Evolutionary conservation across 2,888 invertebrate species (phyloP).

Genomic region (Athalia circularis): DNA sequence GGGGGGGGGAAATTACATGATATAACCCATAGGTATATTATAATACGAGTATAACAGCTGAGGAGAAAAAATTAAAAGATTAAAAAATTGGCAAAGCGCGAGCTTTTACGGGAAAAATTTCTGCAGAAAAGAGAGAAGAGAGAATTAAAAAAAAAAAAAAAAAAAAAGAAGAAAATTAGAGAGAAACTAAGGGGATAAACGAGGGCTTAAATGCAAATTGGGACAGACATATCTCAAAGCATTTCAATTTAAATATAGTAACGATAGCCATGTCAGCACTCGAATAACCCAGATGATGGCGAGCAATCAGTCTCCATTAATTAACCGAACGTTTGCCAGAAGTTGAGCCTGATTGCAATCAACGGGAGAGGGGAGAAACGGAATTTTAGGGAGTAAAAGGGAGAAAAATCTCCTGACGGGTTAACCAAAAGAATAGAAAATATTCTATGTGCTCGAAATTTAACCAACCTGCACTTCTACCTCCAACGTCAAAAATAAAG

Average conservation of each 20-base stretch:
- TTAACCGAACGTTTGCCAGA: constrained; percentile 63
- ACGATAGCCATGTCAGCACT: constrained; percentile 59
- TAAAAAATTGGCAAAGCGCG: too few species aligned
- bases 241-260: constrained; percentile 26
- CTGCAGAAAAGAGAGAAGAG: too few species aligned
- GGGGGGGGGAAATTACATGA: too few species aligned
- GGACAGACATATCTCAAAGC: constrained; percentile 10
- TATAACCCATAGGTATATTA: too few species aligned
- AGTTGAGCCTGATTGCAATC: constrained; percentile 61
- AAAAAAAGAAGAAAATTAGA: neutral
- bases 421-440: neutral
- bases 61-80: too few species aligned
- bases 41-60: too few species aligned
- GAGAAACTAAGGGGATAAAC: neutral
- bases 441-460: neutral
- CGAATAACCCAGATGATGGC: constrained; percentile 64
- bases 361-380: neutral
- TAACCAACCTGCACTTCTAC: neutral
- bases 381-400: neutral
- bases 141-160: neutral
- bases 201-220: neutral
- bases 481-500: neutral
- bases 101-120: too few species aligned
- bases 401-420: neutral
- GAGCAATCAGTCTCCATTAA: constrained; percentile 70